These are phyloP conservation scores for Neosilurus mollespiculum DNA, from an alignment of 2,797 vertebrate species.

Conservation along the genomic window DNA sequence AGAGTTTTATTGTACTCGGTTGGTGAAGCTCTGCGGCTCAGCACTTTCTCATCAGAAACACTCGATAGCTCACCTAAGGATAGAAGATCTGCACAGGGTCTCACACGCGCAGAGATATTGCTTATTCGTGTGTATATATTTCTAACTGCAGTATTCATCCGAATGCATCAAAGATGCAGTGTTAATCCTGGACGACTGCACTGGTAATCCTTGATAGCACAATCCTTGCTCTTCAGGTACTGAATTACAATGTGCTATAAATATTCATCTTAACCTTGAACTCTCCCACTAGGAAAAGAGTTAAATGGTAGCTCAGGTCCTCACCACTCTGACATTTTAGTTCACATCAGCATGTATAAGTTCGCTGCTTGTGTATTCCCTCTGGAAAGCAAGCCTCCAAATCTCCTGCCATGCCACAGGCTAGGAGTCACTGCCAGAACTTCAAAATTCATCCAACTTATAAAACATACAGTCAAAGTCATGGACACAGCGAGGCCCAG, in stretches of 20 bases:
- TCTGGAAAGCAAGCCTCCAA: background rate
- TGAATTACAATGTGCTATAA: conserved; percentile 35
- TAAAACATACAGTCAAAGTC: conserved; percentile 58
- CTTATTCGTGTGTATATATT: conserved; percentile 34
- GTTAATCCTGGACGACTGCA: conserved; percentile 27
- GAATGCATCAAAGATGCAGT: conserved; percentile 35
- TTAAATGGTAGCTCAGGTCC: conserved; percentile 8
- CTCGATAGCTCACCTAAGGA: conserved; percentile 33
- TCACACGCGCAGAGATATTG: background rate
- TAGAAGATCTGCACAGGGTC: conserved; percentile 38
- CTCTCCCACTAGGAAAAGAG: conserved; percentile 25
- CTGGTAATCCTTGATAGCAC: conserved; percentile 43
- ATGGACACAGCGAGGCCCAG: background rate
- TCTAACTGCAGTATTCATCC: conserved; percentile 29
- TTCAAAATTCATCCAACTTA: conserved; percentile 67
- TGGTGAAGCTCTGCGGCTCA: conserved; percentile 47
- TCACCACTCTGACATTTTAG: conserved; percentile 5
- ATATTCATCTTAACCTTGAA: conserved; percentile 48
- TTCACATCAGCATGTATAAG: conserved; percentile 1
- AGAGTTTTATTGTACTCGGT: conserved; percentile 46
- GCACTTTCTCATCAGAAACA: conserved; percentile 44
- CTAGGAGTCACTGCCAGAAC: conserved; percentile 52
- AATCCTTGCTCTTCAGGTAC: conserved; percentile 16
- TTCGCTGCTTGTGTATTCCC: background rate
- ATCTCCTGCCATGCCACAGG: conserved; percentile 1